Evolutionary conservation across 2,797 vertebrate genomes (phyloP).

Genomic region (Amazona ochrocephala): DNA sequence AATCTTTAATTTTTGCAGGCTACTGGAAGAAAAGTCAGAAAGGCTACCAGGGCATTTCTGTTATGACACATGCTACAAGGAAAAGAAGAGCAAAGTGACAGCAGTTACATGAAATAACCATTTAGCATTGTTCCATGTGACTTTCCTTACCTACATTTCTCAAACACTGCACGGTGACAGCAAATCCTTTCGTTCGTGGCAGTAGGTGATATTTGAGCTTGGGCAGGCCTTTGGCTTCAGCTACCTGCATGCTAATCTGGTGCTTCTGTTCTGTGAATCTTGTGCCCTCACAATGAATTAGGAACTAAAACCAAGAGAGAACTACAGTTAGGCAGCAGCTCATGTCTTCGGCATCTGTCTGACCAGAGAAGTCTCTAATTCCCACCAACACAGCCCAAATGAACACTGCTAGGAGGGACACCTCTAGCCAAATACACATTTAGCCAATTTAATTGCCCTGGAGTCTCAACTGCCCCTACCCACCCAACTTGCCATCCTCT

Average conservation of each 20-base stretch:
- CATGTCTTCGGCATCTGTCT: background rate
- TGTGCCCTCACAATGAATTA: slow-evolving; percentile 95
- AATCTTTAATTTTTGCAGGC: background rate
- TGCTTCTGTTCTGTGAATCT: slow-evolving; percentile 95
- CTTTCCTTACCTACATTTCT: slow-evolving; percentile 89
- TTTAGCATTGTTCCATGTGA: background rate
- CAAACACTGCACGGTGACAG: slow-evolving; percentile 92
- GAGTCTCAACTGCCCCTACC: background rate
- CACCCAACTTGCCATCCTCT: background rate
- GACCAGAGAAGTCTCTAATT: background rate
- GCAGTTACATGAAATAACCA: background rate
- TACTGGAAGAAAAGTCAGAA: background rate
- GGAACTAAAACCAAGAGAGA: slow-evolving; percentile 82
- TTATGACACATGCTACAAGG: background rate
- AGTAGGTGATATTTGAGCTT: slow-evolving; percentile 95
- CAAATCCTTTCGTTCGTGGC: slow-evolving; percentile 95
- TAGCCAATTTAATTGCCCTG: background rate
- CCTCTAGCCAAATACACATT: background rate
- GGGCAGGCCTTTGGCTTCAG: slow-evolving; percentile 92
- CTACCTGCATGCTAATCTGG: slow-evolving; percentile 94
- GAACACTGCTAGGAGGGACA: background rate
- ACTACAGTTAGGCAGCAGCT: background rate
- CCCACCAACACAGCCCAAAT: background rate
- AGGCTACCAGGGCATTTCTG: background rate
- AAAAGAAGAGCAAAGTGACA: background rate